Base-by-base conservation (phyloP, 2,113 vertebrate species). In the Myanophis thanlyinensis region DNA sequence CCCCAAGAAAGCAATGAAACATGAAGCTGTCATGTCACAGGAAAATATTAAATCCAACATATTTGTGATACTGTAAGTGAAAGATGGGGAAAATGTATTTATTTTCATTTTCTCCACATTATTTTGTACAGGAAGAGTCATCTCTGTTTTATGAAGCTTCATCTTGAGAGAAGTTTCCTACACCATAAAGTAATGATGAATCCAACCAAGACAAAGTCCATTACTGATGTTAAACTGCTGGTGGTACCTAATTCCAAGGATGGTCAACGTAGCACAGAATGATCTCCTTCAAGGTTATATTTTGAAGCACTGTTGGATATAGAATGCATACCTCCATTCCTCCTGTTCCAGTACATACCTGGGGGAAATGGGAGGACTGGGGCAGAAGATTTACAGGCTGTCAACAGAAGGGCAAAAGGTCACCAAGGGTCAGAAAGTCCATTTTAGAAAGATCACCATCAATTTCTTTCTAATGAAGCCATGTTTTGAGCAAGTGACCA, bases 381-480 rank as follows among this genome's bases (percentile, higher is more conserved):
- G 96, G 96, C 94, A 96, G 94, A 98, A 98, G 98, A 98, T 98
- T 97, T 98, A 98, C 96, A 97, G 96, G 97, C 98, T 98, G 98
- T 98, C 98, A 98, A 97, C 97, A 96, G 96, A 5, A 93, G 97
- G 97, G 98, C 97, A 97, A 97, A 94, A 98, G 98, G 98, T 98
- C 97, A 97, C 97, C 97, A 96, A 96, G 97, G 98, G 98, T 98
- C 98, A 98, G 94, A 97, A 98, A 98, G 97, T 98, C 98, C 97
- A 98, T 98, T 98, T 97, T 97, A 13, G 93, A 93, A 97, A 97
- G 98, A 98, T 98, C 98, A 98, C 97, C 97, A 95, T 97, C 95
- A 93, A 97, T 97, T 97, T 97, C 97, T 98, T 98, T 97, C 97
- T 98, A 97, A 98, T 98, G 97, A 98, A 98, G 98, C 97, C 98